Base-by-base conservation (phyloP, 1,140 invertebrate species). In the Cotesia vestalis region DNA sequence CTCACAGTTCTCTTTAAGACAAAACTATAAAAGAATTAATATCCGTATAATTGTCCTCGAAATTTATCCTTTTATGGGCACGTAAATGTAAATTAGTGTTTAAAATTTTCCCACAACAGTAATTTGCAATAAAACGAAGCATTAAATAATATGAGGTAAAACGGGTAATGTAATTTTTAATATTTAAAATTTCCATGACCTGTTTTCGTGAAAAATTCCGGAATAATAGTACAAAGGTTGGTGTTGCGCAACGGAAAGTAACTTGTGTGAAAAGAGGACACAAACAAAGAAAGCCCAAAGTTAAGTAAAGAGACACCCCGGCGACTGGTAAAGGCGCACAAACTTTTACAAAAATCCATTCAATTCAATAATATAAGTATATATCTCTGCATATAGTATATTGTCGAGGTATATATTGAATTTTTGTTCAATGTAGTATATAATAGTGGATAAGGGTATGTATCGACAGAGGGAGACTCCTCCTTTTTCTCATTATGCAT, bases 401-500 rank as follows among this genome's bases (percentile, higher is more conserved):
- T 55, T 27, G n/a, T 55, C 12, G 8, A 55, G 5, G 17, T 55
- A 55, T 55, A 55, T 55, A 55, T 55, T 55, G 17, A 59, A 20
- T 20, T 35, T 59, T 59, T 59, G 57, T 27, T 59, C 57, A 11
- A 11, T 6, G 40, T 46, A 46, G 40, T 46, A 46, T 46, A 46
- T 5, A 46, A 46, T 46, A 46, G 6, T 46, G 40, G 40, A 11
- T 46, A 46, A 46, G 6, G 40, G 40, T 46, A 46, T 27, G 27
- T 46, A 46, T 11, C 5, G 40, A 46, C 40, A 46, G 40, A 46
- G 40, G 40, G 40, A 46, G 40, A 9, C 40, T 46, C 20, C 17
- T 59, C 57, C 57, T 59, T 20, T 59, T 59, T 59, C 57, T 59
- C 57, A 59, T 59, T 59, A 51, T 64, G 12, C 14, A 52, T 52